These are phyloP conservation scores for Cotesia vestalis DNA, from an alignment of 1,140 invertebrate species.

Conservation along the genomic window DNA sequence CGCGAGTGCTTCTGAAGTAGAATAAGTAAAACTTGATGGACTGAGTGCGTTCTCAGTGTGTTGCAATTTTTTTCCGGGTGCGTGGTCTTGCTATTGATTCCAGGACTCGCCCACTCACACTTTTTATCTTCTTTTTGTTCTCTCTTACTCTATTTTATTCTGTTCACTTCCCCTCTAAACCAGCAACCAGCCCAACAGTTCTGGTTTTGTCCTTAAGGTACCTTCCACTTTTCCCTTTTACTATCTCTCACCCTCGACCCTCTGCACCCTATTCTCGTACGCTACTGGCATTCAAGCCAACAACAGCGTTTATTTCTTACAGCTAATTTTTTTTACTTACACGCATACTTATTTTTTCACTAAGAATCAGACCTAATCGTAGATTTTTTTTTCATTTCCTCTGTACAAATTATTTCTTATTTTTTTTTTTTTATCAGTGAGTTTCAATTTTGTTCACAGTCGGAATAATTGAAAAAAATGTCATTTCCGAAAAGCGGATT, in stretches of 20 bases:
- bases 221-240: constrained; percentile 21
- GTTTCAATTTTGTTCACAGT: too few relatives aligned
- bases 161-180: neutral
- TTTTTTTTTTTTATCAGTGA: neutral
- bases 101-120: constrained; percentile 29
- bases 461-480: too few relatives aligned
- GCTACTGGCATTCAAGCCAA: constrained; percentile 2
- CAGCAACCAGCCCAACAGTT: neutral
- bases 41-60: constrained; percentile 21
- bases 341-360: neutral
- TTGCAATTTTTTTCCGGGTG: constrained; percentile 19
- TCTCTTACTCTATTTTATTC: neutral
- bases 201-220: constrained; percentile 8
- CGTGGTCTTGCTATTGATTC: constrained; percentile 28
- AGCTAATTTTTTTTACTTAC: neutral
- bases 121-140: neutral
- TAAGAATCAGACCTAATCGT: neutral
- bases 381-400: neutral
- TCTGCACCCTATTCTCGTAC: constrained; percentile 15
- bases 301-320: neutral
- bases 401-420: constrained; percentile 2
- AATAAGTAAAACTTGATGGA: neutral
- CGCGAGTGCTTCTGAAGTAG: neutral
- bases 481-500: neutral
- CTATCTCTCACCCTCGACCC: constrained; percentile 18